Evolutionary conservation across 1,140 invertebrate species (phyloP), one percentile per base, ranked within the genome.

Genomic region (Eciton burchellii): DNA sequence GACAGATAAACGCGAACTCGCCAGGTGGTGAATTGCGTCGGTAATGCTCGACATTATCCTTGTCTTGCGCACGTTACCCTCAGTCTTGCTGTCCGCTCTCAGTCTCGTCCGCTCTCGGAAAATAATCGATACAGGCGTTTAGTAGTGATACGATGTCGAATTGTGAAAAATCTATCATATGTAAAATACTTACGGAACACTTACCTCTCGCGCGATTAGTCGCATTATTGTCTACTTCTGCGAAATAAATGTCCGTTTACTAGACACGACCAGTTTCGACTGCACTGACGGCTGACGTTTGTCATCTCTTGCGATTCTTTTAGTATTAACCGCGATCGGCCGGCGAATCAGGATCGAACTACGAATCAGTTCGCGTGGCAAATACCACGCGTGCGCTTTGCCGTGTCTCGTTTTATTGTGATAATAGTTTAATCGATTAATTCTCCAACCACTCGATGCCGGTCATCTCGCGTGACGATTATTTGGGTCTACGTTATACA

Each of bases 191-290:
- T 12, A 49, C 56, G 14, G 21, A 24, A n/a, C n/a, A n/a, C n/a
- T n/a, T 19, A 19, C n/a, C 12, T 57, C 1, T 59, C 8, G 6
- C 24, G 49, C 45, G 47, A 24, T 63, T n/a, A n/a, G 6, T 21
- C 8, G 0, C 9, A 35, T 63, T 63, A 63, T 16, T 1, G 35
- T 3, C 12, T 63, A 63, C 63, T 63, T 76, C 63, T 35, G 45
- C 29, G 45, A 76, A 76, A 52, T 52, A 41, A 76, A 63, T 63
- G n/a, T 74, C 12, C 16, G 4, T 14, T 35, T 26, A 21, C 45
- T 26, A 59, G 9, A 56, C 54, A 11, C 11, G n/a, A 35, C 49
- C 45, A 14, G n/a, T 6, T 52, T 63, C 12, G 16, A 76, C 3
- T 35, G 12, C n/a, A 56, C 11, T 5, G 21, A n/a, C 59, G 26